These are phyloP conservation scores for Trichopoda pennipes DNA, from an alignment of 2,888 invertebrate genomes.

Conservation along the genomic window DNA sequence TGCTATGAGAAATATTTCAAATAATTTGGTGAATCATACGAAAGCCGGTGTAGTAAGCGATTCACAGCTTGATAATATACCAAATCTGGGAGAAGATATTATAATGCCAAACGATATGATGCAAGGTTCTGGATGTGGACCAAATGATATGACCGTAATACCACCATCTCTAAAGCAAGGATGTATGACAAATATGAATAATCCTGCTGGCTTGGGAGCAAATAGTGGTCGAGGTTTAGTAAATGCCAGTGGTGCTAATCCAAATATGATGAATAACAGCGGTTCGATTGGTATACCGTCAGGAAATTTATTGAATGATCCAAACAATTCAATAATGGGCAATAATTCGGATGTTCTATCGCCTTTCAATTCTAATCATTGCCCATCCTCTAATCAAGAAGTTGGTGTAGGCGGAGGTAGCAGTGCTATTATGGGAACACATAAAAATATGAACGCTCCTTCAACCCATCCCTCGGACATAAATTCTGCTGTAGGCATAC, in stretches of 20 bases:
- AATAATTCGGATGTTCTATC: slow-evolving; percentile 69
- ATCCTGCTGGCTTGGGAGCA: slow-evolving; percentile 66
- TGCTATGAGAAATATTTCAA: slow-evolving; percentile 71
- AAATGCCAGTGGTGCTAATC: slow-evolving; percentile 69
- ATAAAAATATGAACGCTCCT: slow-evolving; percentile 57
- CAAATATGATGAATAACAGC: slow-evolving; percentile 66
- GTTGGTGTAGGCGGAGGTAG: slow-evolving; percentile 30
- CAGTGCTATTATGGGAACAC: slow-evolving; percentile 35
- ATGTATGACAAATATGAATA: slow-evolving; percentile 55
- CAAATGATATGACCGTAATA: slow-evolving; percentile 56
- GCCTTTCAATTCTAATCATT: slow-evolving; percentile 64
- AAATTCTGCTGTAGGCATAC: slow-evolving; percentile 77
- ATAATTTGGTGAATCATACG: slow-evolving; percentile 63
- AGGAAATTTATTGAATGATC: slow-evolving; percentile 74
- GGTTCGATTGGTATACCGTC: slow-evolving; percentile 51
- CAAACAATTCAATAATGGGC: slow-evolving; percentile 35
- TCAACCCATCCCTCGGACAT: slow-evolving; percentile 42
- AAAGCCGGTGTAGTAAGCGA: slow-evolving; percentile 52
- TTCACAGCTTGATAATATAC: slow-evolving; percentile 64
- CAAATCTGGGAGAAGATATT: slow-evolving; percentile 76
- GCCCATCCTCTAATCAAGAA: slow-evolving; percentile 64
- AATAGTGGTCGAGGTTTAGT: slow-evolving; percentile 49
- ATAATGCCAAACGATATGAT: slow-evolving; percentile 72
- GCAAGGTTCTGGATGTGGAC: slow-evolving; percentile 39
- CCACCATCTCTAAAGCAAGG: slow-evolving; percentile 66